Conservation (phyloP, 2,797 vertebrate species). For the Rhinatrema bivittatum region DNA sequence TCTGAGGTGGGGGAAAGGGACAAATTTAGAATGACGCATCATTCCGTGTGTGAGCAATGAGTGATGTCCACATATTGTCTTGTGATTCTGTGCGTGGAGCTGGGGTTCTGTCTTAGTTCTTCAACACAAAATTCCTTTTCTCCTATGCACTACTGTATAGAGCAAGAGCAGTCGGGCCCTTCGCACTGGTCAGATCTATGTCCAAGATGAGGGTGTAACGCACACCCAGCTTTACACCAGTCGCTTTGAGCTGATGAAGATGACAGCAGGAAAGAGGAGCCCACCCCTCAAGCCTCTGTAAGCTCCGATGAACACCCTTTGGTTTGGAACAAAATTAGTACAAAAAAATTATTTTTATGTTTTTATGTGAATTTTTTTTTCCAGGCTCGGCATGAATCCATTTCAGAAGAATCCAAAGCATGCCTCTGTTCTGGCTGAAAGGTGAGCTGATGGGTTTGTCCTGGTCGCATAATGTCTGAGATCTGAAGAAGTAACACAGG, state of each 20-base stretch:
- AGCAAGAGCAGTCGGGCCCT: slow-evolving; percentile 69
- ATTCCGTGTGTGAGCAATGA: too few species aligned
- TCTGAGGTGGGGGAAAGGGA: too few species aligned
- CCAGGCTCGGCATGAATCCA: slow-evolving; percentile 73
- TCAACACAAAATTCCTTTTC: neutral
- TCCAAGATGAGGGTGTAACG: slow-evolving; percentile 74
- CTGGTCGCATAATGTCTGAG: too few species aligned
- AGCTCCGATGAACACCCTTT: slow-evolving; percentile 19
- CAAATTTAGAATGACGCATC: too few species aligned
- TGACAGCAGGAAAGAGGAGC: slow-evolving; percentile 76
- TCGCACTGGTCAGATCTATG: slow-evolving; percentile 73
- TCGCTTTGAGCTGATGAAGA: slow-evolving; percentile 78
- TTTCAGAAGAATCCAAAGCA: slow-evolving; percentile 85
- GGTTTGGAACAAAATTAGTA: too few species aligned
- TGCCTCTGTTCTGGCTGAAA: slow-evolving; percentile 72
- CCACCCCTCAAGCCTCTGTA: slow-evolving; percentile 76
- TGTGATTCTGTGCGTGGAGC: too few species aligned
- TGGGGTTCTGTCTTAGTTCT: neutral
- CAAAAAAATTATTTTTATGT: too few species aligned
- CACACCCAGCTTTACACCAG: slow-evolving; percentile 72
- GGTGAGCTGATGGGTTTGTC: slow-evolving; percentile 50
- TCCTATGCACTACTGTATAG: slow-evolving; percentile 29
- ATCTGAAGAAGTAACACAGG: too few species aligned
- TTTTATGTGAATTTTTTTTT: too few species aligned
- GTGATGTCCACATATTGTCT: too few species aligned